Percentiles rank a stretch among this genome's conserved stretches.
Conservation (phyloP, 2,797 vertebrate genomes). For the Crocodylus rhombifer region DNA sequence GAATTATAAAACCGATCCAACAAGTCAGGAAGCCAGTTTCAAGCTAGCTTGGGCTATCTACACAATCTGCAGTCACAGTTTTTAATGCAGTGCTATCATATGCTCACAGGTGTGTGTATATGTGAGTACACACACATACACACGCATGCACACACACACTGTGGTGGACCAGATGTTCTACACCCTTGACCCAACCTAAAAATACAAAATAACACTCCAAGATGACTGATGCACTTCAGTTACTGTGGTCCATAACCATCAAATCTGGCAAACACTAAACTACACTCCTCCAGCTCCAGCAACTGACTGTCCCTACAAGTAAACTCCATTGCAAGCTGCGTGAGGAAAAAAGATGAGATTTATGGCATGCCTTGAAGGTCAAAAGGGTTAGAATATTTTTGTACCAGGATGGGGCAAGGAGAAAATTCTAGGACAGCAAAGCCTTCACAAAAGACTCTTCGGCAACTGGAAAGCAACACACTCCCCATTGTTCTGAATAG, state of each 20-base stretch:
- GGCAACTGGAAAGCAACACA: background rate
- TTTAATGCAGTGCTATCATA: too few relatives aligned
- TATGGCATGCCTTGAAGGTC: background rate
- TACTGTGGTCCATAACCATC: background rate
- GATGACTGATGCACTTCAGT: background rate
- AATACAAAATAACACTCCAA: background rate
- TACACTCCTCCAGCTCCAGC: background rate
- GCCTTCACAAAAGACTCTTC: background rate
- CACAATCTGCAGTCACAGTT: too few relatives aligned
- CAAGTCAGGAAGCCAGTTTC: too few relatives aligned
- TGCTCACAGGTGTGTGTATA: background rate
- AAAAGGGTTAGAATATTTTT: background rate
- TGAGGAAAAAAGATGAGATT: background rate
- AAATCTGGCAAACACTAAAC: background rate
- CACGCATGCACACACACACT: background rate
- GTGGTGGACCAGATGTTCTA: background rate
- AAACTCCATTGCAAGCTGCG: background rate
- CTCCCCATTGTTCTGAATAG: background rate
- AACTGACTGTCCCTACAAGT: background rate
- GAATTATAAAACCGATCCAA: too few relatives aligned
- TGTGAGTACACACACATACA: too few relatives aligned
- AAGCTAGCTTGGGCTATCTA: too few relatives aligned
- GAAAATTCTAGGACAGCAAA: background rate
- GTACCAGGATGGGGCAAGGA: background rate
- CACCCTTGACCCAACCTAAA: background rate